Evolutionary conservation across 1,140 invertebrate species (phyloP).

Genomic region (Trinorchestia longiramus): DNA sequence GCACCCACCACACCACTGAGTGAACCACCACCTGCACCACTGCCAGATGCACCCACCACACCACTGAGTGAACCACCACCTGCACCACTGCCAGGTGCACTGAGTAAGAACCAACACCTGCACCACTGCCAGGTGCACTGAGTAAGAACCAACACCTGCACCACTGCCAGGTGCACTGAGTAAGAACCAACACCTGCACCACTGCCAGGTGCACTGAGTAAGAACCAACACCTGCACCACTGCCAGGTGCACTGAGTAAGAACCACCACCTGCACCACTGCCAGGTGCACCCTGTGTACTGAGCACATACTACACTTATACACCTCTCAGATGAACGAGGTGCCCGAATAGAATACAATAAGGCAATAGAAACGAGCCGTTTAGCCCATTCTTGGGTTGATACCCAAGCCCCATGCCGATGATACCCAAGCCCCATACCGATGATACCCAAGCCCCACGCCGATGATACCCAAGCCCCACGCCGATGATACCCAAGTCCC

Average conservation of each 20-base stretch:
- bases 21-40: not conserved
- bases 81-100: conserved; percentile 19
- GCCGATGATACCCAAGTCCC: no score
- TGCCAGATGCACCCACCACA: not conserved
- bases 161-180: not conserved
- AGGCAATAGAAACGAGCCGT: no score
- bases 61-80: no score
- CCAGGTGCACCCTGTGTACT: not conserved
- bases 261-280: not conserved
- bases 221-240: not conserved
- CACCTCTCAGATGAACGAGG: no score
- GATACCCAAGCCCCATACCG: no score
- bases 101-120: not conserved
- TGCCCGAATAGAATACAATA: no score
- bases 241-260: conserved; percentile 4
- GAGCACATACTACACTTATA: no score
- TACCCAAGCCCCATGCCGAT: no score
- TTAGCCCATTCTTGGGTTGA: no score
- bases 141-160: not conserved
- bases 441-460: no score
- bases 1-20: not conserved
- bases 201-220: not conserved
- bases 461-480: no score
- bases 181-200: not conserved
- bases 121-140: not conserved